Conservation (phyloP, 2,797 vertebrate species). For the Hypotaenidia philippensis region DNA sequence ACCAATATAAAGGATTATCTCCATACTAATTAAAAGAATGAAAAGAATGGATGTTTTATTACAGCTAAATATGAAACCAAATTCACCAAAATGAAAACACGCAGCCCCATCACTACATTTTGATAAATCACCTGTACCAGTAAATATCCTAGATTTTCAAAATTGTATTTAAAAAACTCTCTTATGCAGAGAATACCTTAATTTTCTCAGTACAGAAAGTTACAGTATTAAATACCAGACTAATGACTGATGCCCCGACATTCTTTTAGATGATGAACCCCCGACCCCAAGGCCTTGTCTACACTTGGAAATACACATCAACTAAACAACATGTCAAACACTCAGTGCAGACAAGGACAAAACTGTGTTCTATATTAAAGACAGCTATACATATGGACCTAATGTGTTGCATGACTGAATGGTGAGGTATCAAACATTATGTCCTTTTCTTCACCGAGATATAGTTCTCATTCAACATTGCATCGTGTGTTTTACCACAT, state of each 20-base stretch:
- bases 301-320: background rate
- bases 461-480: background rate
- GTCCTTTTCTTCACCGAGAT: conserved; percentile 42
- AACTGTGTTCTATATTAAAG: background rate
- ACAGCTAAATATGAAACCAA: background rate
- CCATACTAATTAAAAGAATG: background rate
- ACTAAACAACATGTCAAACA: background rate
- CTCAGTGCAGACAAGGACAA: conserved; percentile 31
- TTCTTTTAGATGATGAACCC: background rate
- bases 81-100: background rate
- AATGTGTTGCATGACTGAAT: background rate
- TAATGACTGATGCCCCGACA: background rate
- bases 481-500: background rate
- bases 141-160: background rate
- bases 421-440: background rate
- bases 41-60: background rate
- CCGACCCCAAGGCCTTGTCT: background rate
- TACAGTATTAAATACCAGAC: background rate
- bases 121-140: background rate
- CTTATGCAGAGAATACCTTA: background rate
- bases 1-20: background rate
- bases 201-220: background rate
- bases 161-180: background rate
- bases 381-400: background rate
- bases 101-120: background rate